Conservation (phyloP, 2,888 invertebrate genomes). For the Drosophila recens region DNA sequence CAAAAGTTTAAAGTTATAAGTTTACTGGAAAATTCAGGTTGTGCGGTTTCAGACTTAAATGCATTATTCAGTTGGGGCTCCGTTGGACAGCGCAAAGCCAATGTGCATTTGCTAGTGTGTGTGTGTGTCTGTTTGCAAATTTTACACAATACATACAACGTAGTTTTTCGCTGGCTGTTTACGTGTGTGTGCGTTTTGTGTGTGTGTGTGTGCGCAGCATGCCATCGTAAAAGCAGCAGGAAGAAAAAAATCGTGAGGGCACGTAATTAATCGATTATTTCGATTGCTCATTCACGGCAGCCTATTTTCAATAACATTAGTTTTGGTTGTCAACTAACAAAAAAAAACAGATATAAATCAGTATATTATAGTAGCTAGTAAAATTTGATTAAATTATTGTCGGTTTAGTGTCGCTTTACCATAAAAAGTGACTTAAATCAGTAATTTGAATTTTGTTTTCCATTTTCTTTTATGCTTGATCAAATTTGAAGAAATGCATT, state of each 20-base stretch:
- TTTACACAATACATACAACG: slow-evolving; percentile 54
- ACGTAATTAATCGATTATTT: slow-evolving; percentile 82
- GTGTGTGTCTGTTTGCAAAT: slow-evolving; percentile 27
- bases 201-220: slow-evolving; percentile 85
- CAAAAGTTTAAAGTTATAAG: slow-evolving; percentile 3
- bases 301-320: neutral
- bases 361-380: neutral
- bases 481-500: slow-evolving; percentile 6
- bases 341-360: neutral
- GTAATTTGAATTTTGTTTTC: neutral
- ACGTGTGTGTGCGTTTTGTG: slow-evolving; percentile 11
- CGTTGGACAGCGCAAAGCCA: slow-evolving; percentile 16
- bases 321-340: neutral
- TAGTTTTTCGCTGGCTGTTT: slow-evolving; percentile 34
- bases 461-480: slow-evolving; percentile 1
- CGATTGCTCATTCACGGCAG: slow-evolving; percentile 36
- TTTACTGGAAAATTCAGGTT: slow-evolving; percentile 9
- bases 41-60: slow-evolving; percentile 18
- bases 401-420: neutral
- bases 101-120: slow-evolving; percentile 8
- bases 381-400: neutral
- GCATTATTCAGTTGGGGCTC: slow-evolving; percentile 30
- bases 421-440: neutral
- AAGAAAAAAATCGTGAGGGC: slow-evolving; percentile 86
- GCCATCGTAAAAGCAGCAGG: slow-evolving; percentile 37